Conservation (phyloP, 2,797 vertebrate species). For the Pipistrellus pygmaeus region DNA sequence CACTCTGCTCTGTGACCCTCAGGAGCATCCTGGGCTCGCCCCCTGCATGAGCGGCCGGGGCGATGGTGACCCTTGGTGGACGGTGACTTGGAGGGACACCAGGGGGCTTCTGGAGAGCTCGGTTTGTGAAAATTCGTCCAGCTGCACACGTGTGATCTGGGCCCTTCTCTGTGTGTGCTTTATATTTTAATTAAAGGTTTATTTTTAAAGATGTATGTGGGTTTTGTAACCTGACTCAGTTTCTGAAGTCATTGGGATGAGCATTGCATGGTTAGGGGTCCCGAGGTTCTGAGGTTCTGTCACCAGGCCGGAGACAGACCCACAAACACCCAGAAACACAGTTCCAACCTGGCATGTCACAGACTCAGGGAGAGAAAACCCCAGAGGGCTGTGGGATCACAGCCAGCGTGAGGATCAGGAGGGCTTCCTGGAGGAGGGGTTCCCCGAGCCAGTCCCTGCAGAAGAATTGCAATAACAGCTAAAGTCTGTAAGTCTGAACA, state of each 20-base stretch:
- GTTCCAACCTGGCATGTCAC: not conserved
- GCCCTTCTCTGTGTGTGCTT: not conserved
- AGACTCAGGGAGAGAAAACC: not conserved
- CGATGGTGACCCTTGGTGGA: not conserved
- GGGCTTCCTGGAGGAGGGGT: not conserved
- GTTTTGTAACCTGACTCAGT: not conserved
- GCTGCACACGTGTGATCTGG: not conserved
- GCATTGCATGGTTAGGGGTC: not conserved
- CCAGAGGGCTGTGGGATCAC: not conserved
- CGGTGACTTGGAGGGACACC: not conserved
- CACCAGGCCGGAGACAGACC: not conserved
- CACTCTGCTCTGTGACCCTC: accelerated
- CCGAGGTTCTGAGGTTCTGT: not conserved
- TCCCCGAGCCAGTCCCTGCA: not conserved
- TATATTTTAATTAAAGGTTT: not conserved
- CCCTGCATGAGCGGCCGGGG: not conserved
- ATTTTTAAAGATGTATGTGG: not conserved
- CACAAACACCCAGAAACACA: not conserved
- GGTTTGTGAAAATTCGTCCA: not conserved
- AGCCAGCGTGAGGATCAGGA: not conserved
- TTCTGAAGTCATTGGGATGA: not conserved
- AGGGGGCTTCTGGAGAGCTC: not conserved
- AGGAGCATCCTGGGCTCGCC: not conserved
- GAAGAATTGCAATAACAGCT: not conserved
- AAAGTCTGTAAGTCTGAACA: not conserved